Evolutionary conservation across 2,797 vertebrate species (phyloP), one percentile per base, ranked within the genome.

Genomic region (Sebastes nivosus): DNA sequence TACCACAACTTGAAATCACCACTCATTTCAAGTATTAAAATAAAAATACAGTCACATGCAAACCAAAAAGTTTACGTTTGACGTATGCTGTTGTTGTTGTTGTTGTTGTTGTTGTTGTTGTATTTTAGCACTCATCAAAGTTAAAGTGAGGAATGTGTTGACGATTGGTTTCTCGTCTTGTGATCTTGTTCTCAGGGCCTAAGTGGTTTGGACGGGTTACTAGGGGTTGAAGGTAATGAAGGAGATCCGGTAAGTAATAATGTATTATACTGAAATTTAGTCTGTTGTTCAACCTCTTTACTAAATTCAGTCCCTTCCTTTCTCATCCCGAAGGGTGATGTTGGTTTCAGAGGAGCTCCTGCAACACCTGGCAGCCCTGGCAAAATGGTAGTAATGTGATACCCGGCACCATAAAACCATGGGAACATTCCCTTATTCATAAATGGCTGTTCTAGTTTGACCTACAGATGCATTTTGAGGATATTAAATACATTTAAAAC

Each of bases 171-270:
- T 65, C 29, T 66, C 42, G 25, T 81, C 29, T 68, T 82, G 11
- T 77, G 36, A 11, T 87, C 27, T 29, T 29, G 27, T 29, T 29
- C 27, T 6, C 72, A 96, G 96, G 96, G 95, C 27, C 72, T 74
- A 3, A 70, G 83, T 5, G 96, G 94, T 60, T 87, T 95, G 79
- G 95, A 96, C 55, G 96, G 96, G 10, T 92, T 96, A 77, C 90
- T 96, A 6, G 95, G 96, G 52, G 95, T 96, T 58, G 88, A 93
- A 76, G 96, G 96, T 34, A 96, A 92, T 75, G 95, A 95, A 87
- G 96, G 96, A 1, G 91, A 96, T 81, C 93, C 91, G 52, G 96
- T 96, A 88, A 93, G 92, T 63, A 78, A 69, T 3, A 57, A 38
- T 9, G 6, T 13, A 8, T 3, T 8, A 32, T 32, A 32, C 20